A percentile compares a stretch with the other conserved stretches of the same genome.
Conservation (phyloP, 2,797 vertebrate species). For the Gallinago stenura region DNA sequence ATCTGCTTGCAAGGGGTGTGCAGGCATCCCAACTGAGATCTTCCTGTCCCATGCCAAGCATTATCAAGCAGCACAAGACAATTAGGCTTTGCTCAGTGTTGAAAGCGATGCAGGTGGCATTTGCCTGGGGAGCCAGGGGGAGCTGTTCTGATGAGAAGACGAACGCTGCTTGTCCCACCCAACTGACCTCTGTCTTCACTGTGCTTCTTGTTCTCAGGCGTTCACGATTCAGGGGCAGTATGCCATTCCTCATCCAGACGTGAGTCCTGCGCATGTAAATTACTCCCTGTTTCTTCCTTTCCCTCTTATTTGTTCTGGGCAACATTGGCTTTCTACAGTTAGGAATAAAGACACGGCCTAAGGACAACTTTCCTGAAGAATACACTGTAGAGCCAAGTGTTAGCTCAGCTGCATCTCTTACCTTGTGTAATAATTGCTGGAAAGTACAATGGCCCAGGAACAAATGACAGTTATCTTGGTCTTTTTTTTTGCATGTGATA, state of each 20-base stretch:
- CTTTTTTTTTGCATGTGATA: slow-evolving; percentile 67
- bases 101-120: neutral
- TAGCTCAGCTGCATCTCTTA: neutral
- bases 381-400: neutral
- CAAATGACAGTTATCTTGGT: slow-evolving; percentile 66
- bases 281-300: slow-evolving; percentile 60
- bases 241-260: slow-evolving; percentile 92
- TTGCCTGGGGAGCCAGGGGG: neutral
- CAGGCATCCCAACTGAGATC: neutral
- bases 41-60: accelerated
- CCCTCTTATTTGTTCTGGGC: slow-evolving; percentile 78
- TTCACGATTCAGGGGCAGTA: slow-evolving; percentile 94
- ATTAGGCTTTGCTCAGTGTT: neutral
- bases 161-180: neutral
- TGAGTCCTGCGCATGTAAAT: slow-evolving; percentile 85
- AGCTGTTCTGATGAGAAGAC: neutral
- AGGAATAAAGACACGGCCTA: neutral
- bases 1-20: neutral
- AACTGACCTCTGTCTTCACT: slow-evolving; percentile 30
- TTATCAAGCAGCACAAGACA: slow-evolving; percentile 47
- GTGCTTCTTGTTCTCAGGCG: slow-evolving; percentile 81
- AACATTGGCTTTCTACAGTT: slow-evolving; percentile 73
- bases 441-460: slow-evolving; percentile 78
- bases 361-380: neutral
- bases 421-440: slow-evolving; percentile 24